Evolutionary conservation across 2,888 invertebrate genomes (phyloP), one percentile per base, ranked within the genome.

Genomic region (Entomobrya multifasciata): DNA sequence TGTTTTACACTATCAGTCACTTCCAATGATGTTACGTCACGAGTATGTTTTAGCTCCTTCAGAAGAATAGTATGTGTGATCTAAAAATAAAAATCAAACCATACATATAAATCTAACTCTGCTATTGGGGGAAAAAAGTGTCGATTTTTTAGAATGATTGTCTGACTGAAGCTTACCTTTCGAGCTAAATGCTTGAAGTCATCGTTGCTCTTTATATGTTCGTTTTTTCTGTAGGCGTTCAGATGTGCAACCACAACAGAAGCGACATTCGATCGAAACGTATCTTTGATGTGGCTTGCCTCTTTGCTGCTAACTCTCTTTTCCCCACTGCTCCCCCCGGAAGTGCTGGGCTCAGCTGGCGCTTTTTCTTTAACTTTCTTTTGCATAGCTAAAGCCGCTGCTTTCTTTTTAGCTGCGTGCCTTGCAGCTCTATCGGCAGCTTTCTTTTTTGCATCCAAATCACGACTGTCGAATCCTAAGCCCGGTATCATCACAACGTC

Each of bases 161-260:
- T n/a, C n/a, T 41, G 80, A 49, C 13, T 22, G 13, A 1, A 41
- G 36, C 92, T 92, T 93, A 97, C 97, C 95, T 98, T 98, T 93
- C 97, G 94, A 3, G 98, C 98, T 81, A 98, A 94, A 93, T 98
- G 97, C 92, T 98, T 98, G 93, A 98, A 97, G 93, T 99, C 98
- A 62, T 97, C 97, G 0, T 96, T 97, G 92, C 95, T 96, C 1
- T 95, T 95, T 91, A 99, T 98, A 90, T 96, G 94, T 0, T 97
- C 99, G 88, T 95, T 94, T 90, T 95, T 95, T 79, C 97, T 94
- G 93, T 96, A 99, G 0, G 97, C 97, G 93, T 97, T 97, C 86
- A 99, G 94, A 92, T 96, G 96, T 86, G 95, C 95, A 89, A 97
- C 96, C 94, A 97, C 96, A 30, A 96, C 96, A 62, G 95, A 94